phyloP scores from a whole-genome alignment of 2,888 invertebrate genomes.

The Drosophila meridiana region DNA sequence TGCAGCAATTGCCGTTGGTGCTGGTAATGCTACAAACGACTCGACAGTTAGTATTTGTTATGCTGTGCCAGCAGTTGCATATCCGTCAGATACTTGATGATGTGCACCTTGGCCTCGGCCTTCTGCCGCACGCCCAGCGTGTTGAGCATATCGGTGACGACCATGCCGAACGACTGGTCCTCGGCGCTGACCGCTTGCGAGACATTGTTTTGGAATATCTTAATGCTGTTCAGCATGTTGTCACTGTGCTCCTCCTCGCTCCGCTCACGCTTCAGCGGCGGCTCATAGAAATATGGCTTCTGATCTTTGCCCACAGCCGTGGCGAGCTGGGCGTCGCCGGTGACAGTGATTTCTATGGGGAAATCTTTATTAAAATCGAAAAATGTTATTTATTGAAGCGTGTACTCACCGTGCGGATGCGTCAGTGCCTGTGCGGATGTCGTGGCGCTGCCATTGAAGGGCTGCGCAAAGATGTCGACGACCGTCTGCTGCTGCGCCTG shows the following conservation, averaged over 20 bases:
- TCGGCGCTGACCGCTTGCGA: slow-evolving; percentile 83
- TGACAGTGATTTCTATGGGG: slow-evolving; percentile 79
- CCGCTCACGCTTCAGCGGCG: slow-evolving; percentile 81
- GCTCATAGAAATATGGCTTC: slow-evolving; percentile 83
- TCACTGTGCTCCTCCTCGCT: slow-evolving; percentile 82
- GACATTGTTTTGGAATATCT: slow-evolving; percentile 83
- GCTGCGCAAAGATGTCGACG: slow-evolving; percentile 82
- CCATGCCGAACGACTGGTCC: slow-evolving; percentile 83
- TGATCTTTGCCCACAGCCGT: slow-evolving; percentile 79
- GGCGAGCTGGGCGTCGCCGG: slow-evolving; percentile 81
- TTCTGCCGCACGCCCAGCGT: slow-evolving; percentile 82
- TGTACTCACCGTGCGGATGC: slow-evolving; percentile 81
- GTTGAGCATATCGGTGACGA: slow-evolving; percentile 83
- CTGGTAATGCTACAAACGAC: slow-evolving; percentile 42
- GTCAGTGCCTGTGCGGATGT: slow-evolving; percentile 82
- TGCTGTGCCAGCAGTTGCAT: slow-evolving; percentile 83
- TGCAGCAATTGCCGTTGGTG: slow-evolving; percentile 59
- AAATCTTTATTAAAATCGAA: slow-evolving; percentile 13
- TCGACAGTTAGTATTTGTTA: slow-evolving; percentile 82
- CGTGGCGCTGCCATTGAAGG: slow-evolving; percentile 81
- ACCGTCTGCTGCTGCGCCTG: slow-evolving; percentile 82
- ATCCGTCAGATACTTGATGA: slow-evolving; percentile 83
- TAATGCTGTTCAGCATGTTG: slow-evolving; percentile 83
- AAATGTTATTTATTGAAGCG: not conserved
- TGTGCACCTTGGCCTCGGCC: slow-evolving; percentile 83